Percentiles rank a stretch among this genome's conserved stretches.
Evolutionary conservation across 2,113 vertebrate species (phyloP).

Genomic region (Ondatra zibethicus): DNA sequence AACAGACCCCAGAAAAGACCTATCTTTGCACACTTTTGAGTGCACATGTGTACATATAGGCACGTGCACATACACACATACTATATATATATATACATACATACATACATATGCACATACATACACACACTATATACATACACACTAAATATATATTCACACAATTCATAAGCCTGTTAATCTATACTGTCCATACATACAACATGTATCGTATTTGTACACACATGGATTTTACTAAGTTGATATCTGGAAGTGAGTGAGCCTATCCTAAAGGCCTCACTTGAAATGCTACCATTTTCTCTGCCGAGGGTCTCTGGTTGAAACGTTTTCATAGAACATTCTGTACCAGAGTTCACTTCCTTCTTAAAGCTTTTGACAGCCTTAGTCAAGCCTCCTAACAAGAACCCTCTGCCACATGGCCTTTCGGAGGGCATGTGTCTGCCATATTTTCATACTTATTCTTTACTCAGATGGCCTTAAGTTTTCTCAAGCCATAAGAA

Average conservation of each 20-base stretch:
- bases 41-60: background rate
- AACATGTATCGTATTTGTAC: background rate
- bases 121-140: too few species aligned
- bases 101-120: too few species aligned
- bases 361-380: background rate
- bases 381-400: background rate
- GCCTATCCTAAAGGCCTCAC: background rate
- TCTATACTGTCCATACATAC: too few species aligned
- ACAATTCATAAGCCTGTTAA: background rate
- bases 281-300: background rate
- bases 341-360: background rate
- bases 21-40: background rate
- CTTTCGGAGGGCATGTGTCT: background rate
- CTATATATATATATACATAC: too few species aligned
- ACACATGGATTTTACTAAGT: background rate
- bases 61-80: too few species aligned
- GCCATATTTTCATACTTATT: background rate
- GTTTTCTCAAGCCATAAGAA: background rate
- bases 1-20: background rate
- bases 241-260: background rate
- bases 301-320: background rate
- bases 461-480: background rate
- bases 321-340: background rate
- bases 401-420: background rate
- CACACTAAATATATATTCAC: too few species aligned